phyloP scores from a whole-genome alignment of 2,888 invertebrate species.

The Andrena haemorrhoa region DNA sequence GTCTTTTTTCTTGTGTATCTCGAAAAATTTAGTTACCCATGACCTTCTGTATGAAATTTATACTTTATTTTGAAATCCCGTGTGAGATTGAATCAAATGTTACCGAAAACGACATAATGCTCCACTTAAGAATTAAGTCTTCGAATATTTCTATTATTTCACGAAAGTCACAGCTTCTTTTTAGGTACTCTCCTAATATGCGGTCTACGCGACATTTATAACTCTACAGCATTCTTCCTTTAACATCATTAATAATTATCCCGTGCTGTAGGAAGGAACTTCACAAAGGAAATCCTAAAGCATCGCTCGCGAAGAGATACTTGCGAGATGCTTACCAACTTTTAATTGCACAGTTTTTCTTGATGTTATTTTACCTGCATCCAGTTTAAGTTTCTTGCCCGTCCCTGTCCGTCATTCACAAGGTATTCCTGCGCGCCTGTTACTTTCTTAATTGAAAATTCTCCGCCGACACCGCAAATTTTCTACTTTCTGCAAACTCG shows the following conservation, averaged over 20 bases:
- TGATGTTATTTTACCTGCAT: background rate
- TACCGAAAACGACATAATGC: too few relatives aligned
- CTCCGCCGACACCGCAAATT: background rate
- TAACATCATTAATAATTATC: background rate
- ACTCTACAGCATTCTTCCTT: too few relatives aligned
- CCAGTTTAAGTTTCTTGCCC: background rate
- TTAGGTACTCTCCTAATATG: background rate
- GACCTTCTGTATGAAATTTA: too few relatives aligned
- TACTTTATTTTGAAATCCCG: too few relatives aligned
- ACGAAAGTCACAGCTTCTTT: background rate
- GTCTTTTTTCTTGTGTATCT: too few relatives aligned
- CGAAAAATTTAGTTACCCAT: too few relatives aligned
- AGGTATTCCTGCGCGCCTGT: background rate
- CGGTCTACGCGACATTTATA: background rate
- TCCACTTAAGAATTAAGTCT: too few relatives aligned
- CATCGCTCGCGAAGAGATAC: background rate
- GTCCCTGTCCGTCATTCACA: background rate
- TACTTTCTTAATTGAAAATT: constrained; percentile 9
- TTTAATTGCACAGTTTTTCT: constrained; percentile 22
- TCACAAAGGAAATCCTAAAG: background rate
- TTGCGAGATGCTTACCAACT: background rate
- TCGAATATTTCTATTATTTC: background rate
- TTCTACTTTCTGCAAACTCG: background rate
- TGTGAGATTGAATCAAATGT: too few relatives aligned
- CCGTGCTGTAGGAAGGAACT: background rate